Base-by-base conservation (phyloP, 37 sponge, comb jelly and placozoan genomes). In the Cliona cf. orientalis region DNA sequence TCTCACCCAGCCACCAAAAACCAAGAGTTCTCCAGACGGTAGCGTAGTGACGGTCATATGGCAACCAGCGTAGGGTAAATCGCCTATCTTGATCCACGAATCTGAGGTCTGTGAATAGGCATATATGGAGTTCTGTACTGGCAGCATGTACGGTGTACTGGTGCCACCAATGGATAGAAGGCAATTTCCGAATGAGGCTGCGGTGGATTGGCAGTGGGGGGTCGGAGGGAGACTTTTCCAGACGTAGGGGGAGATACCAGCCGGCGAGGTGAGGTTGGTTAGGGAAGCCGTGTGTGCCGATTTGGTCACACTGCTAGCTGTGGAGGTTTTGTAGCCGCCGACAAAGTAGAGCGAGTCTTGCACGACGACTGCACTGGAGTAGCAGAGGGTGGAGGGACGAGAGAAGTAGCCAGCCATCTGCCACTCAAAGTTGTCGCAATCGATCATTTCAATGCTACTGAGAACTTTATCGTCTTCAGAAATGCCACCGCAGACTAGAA, bases 1-100 rank as follows among this genome's bases (percentile, higher is more conserved):
- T 43, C 43, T 19, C 0, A 82, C 73, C 82, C 82, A 82, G 23
- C 82, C 82, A 42, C 82, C 82, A 21, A 82, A 25, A 22, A 82
- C 46, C 29, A 72, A 34, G 14, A 82, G 31, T 22, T 82, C 73
- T 39, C 45, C 39, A 6, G 32, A 29, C 4, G 73, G 49, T 1
- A 82, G 43, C 0, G 82, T 32, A 25, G 63, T 38, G 28, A 73
- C 73, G 14, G 82, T 82, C 11, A 35, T 9, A 44, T 82, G 82
- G 44, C 82, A 82, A 23, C 26, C n/a, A 5, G 46, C 62, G 43
- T 82, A 72, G 0, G 85, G 85, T 0, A 84, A 69, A 21, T 68
- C 69, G 17, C 61, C 85, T 1, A 76, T 46, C 9, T 57, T 23
- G 17, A 43, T 28, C 85, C 85, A 84, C n/a, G 75, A 31, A 2